Conservation (phyloP, 2,888 invertebrate genomes). For the Magallana nippona region DNA sequence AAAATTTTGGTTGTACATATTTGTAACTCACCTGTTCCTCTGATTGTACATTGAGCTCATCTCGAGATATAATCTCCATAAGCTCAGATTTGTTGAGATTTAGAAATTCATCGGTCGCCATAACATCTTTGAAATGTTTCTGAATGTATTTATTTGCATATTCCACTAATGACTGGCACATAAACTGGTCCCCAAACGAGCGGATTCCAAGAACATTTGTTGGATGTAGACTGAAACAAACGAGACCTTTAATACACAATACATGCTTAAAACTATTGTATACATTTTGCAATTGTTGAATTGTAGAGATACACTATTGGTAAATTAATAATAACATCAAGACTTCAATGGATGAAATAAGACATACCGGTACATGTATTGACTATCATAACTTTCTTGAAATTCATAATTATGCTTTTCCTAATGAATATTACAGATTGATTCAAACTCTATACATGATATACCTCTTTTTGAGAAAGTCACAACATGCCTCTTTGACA, state of each 20-base stretch:
- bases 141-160: slow-evolving; percentile 90
- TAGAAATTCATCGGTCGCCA: slow-evolving; percentile 88
- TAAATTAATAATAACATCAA: too few species aligned
- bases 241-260: background rate
- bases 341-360: too few species aligned
- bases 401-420: too few species aligned
- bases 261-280: background rate
- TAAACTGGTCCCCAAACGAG: slow-evolving; percentile 89
- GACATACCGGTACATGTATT: too few species aligned
- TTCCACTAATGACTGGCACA: slow-evolving; percentile 86
- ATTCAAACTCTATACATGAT: too few species aligned
- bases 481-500: slow-evolving; percentile 91
- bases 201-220: slow-evolving; percentile 90
- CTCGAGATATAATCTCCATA: slow-evolving; percentile 86
- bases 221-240: slow-evolving; percentile 85
- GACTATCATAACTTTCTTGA: too few species aligned
- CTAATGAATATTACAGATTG: too few species aligned
- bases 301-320: too few species aligned
- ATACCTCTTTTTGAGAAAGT: slow-evolving; percentile 87
- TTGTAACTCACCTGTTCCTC: slow-evolving; percentile 85
- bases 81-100: slow-evolving; percentile 84
- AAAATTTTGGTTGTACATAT: background rate
- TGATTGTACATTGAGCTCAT: slow-evolving; percentile 87
- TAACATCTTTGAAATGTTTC: slow-evolving; percentile 89
- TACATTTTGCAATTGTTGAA: background rate